These are phyloP conservation scores for Alosa sapidissima DNA, from an alignment of 2,797 vertebrate species.

Conservation along the genomic window DNA sequence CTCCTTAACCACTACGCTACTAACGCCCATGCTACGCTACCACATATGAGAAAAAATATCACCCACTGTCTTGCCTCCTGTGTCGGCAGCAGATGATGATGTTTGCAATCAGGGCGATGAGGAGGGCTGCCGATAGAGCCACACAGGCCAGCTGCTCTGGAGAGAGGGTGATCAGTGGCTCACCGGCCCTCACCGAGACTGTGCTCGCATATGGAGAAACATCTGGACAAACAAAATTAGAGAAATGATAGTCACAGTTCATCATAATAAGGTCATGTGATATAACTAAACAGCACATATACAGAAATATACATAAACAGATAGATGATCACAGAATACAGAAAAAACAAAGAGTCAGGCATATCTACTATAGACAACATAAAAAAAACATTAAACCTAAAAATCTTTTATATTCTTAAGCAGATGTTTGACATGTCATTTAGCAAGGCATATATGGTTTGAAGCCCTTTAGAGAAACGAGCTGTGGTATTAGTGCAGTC, in stretches of 20 bases:
- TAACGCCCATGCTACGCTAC: too few species aligned
- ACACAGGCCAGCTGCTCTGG: conserved; percentile 45
- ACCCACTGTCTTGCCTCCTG: conserved; percentile 61
- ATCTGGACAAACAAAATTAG: conserved; percentile 20
- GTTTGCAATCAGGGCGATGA: conserved; percentile 61
- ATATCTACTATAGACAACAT: background rate
- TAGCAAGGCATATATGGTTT: background rate
- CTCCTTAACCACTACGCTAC: too few species aligned
- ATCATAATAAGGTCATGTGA: background rate
- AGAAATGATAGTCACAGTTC: background rate
- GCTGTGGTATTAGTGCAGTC: background rate
- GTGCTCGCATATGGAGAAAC: background rate
- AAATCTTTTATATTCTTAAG: background rate
- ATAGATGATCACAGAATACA: background rate
- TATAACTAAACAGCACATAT: background rate
- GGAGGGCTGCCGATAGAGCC: conserved; percentile 56
- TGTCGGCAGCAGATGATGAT: conserved; percentile 62
- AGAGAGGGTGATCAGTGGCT: background rate
- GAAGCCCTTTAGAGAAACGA: background rate
- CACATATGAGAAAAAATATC: too few species aligned
- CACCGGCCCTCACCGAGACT: accelerated
- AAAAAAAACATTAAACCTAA: background rate
- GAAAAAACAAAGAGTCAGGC: background rate
- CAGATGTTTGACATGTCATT: background rate
- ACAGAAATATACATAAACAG: background rate